Evolutionary conservation across 2,888 invertebrate species (phyloP).

Genomic region (Mycogona germanica): DNA sequence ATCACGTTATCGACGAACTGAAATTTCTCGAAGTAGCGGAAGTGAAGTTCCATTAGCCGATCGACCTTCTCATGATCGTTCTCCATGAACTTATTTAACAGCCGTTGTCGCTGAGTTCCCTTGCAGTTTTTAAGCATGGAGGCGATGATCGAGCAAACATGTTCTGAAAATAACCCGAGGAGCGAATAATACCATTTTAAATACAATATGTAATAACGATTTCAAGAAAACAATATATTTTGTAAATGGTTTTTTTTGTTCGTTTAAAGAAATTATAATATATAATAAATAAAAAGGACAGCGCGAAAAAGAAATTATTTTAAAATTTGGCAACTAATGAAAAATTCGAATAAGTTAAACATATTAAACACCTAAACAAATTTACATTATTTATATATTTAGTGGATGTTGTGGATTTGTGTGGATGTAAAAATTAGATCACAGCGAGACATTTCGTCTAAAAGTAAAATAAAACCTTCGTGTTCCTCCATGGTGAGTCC

Average conservation of each 20-base stretch:
- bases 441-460: not conserved
- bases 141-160: slow-evolving; percentile 83
- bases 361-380: too few species aligned
- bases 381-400: too few species aligned
- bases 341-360: too few species aligned
- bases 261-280: too few species aligned
- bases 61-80: slow-evolving; percentile 98
- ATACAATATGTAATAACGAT: too few species aligned
- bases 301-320: not conserved
- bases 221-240: slow-evolving; percentile 18
- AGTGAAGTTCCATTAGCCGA: slow-evolving; percentile 86
- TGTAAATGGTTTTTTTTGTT: slow-evolving; percentile 19
- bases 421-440: not conserved
- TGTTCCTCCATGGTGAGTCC: slow-evolving; percentile 53
- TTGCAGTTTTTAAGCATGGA: slow-evolving; percentile 87
- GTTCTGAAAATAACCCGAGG: too few species aligned
- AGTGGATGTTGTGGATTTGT: too few species aligned
- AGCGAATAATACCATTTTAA: slow-evolving; percentile 5
- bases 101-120: slow-evolving; percentile 75
- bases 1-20: slow-evolving; percentile 67
- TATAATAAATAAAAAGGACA: slow-evolving; percentile 7
- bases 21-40: slow-evolving; percentile 91
- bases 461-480: slow-evolving; percentile 46
- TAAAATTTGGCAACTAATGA: too few species aligned
- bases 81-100: slow-evolving; percentile 92